Evolutionary conservation across 1,140 invertebrate species (phyloP), one percentile per base, ranked within the genome.

Genomic region (Macrocentrus cingulum): DNA sequence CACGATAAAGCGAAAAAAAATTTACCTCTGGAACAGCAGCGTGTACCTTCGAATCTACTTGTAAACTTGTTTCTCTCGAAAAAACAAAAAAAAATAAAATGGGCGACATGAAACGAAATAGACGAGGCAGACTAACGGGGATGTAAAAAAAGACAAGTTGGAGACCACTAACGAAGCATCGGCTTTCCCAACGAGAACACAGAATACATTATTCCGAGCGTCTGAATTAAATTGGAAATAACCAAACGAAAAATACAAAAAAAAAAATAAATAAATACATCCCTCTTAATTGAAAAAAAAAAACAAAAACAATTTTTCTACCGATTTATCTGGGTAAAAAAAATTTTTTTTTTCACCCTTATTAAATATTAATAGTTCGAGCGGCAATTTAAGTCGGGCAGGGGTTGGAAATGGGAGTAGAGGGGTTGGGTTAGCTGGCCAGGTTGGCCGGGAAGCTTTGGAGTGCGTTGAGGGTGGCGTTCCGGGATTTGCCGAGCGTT

Each of bases 141-240:
- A 8, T 16, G 50, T 39, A 34, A 52, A 15, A 39, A 39, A 4
- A 22, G 22, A 18, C n/a, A 42, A n/a, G 23, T 18, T 18, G 18
- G 50, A 39, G 37, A 52, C 50, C 50, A 29, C 51, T 54, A 54
- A 54, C 37, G 51, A 54, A 54, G 37, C 51, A 42, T 54, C 37
- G 51, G 20, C 37, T 54, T 53, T 42, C 37, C 20, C n/a, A 25
- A 22, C 22, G 20, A 23, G 9, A 22, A 42, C 36, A 42, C 20
- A 42, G 15, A 42, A 7, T 13, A 15, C 11, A n/a, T n/a, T n/a
- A n/a, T n/a, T n/a, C n/a, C n/a, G n/a, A 54, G 44, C 16, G 51
- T 5, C 9, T 1, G 20, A 46, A 46, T 23, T 23, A 23, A 46
- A 46, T 2, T 23, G n/a, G 20, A 46, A 23, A 42, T 42, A n/a